Conservation (phyloP, 2,888 invertebrate species). For the Boloria selene region DNA sequence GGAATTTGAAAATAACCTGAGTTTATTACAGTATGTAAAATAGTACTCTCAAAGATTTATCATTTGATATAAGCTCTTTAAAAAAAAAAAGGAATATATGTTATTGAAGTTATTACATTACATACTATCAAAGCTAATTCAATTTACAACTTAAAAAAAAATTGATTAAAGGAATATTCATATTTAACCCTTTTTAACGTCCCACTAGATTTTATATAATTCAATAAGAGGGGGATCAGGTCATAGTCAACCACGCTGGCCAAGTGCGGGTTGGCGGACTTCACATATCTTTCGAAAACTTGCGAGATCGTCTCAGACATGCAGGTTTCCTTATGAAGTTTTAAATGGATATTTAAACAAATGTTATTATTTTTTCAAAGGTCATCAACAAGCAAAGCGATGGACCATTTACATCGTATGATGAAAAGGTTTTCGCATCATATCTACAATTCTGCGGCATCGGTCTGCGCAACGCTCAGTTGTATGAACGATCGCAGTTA, state of each 20-base stretch:
- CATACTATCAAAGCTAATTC: not conserved
- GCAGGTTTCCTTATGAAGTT: not conserved
- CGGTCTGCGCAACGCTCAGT: conserved; percentile 96
- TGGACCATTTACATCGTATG: conserved; percentile 90
- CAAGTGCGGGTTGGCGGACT: too few relatives aligned
- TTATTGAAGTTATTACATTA: not conserved
- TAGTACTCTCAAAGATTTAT: conserved; percentile 18
- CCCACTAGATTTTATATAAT: too few relatives aligned
- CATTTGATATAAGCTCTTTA: not conserved
- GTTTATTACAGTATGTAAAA: conserved; percentile 19
- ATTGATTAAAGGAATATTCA: not conserved
- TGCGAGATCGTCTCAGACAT: too few relatives aligned
- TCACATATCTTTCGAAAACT: too few relatives aligned
- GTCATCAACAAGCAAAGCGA: conserved; percentile 95
- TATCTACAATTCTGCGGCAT: conserved; percentile 98
- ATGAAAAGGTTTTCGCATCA: conserved; percentile 95
- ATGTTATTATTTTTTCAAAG: conserved; percentile 58
- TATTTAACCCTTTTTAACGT: too few relatives aligned
- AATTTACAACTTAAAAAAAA: too few relatives aligned
- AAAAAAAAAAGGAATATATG: not conserved
- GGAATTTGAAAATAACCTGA: conserved; percentile 6
- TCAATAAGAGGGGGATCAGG: too few relatives aligned
- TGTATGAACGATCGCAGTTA: conserved; percentile 96
- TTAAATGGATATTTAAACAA: not conserved
- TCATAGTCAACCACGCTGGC: too few relatives aligned